Percentiles rank a stretch among this genome's conserved stretches.
phyloP scores from a whole-genome alignment of 2,113 vertebrate species.

The Accipiter cooperii region DNA sequence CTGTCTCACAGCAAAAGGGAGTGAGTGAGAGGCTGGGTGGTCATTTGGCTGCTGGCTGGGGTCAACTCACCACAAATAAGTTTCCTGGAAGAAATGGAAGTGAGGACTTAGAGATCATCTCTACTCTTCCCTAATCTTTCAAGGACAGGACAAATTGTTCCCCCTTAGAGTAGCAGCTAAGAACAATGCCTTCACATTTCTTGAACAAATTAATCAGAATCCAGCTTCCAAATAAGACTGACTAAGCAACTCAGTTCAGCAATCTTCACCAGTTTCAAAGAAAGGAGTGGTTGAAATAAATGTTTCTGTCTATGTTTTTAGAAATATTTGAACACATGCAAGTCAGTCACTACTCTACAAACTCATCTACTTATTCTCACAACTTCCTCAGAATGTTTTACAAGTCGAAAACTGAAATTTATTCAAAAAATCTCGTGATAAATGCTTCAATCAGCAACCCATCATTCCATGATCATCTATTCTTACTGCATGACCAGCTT shows the following conservation, averaged over 20 bases:
- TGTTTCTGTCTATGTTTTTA: background rate
- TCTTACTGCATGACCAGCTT: background rate
- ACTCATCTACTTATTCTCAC: background rate
- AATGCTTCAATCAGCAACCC: background rate
- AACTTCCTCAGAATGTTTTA: background rate
- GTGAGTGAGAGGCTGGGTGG: background rate
- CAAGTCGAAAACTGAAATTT: background rate
- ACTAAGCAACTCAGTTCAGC: background rate
- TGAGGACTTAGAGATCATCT: background rate
- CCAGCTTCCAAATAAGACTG: background rate
- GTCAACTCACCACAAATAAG: background rate
- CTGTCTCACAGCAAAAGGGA: rapidly evolving
- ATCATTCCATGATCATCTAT: background rate
- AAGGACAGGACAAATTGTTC: background rate
- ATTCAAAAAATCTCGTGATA: background rate
- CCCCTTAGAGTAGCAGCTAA: background rate
- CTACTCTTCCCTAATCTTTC: background rate
- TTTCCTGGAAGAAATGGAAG: background rate
- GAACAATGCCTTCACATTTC: background rate
- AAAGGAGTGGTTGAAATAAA: background rate
- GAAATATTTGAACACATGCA: background rate
- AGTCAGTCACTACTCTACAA: background rate
- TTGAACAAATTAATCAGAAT: background rate
- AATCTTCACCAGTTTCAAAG: background rate
- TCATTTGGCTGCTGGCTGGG: background rate